Base-by-base conservation (phyloP, 2,113 vertebrate genomes). In the Epinephelus moara region DNA sequence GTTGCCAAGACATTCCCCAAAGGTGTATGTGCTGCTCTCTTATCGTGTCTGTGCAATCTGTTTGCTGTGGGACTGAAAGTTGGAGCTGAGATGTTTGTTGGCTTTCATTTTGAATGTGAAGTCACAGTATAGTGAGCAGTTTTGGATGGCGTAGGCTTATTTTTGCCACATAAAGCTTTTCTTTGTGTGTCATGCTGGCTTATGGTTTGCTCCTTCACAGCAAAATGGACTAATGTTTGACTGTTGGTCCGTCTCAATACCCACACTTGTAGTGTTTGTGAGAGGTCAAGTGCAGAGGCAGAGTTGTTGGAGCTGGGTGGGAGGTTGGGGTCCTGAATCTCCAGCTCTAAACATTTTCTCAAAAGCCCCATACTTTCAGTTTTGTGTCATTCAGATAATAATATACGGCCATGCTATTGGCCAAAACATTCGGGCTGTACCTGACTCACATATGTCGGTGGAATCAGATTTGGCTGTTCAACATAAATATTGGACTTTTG, bases 11-110 rank as follows among this genome's bases (percentile, higher is more conserved):
- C 45, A 59, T 75, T 60, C 80, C 84, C 83, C 77, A 77, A 50
- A 81, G 81, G 81, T 79, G 69, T 59, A 17, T 1, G 15, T 40
- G 55, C 66, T 57, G 55, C 82, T 86, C 64, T 82, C 73, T 74
- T 66, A 78, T 67, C 47, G 2, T 21, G 60, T 45, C 72, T 64
- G 23, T 17, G 74, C 77, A 89, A 89, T 86, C 87, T 89, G 88
- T 85, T 74, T 72, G 50, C 25, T 30, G 15, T 11, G 60, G 37
- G 81, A 88, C 10, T 66, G 30, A 59, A 55, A 50, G 69, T 78
- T 27, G 9, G 64, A 80, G 72, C 40, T 55, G 47, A 33, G 4
- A 61, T 70, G 49, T 76, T 74, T 18, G 1, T 45, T 19, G 57
- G 33, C 37, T 68, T 70, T 52, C 21, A 42, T 52, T 82, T 73